phyloP scores from a whole-genome alignment of 2,113 vertebrate species.

The Gobiocypris rarus region DNA sequence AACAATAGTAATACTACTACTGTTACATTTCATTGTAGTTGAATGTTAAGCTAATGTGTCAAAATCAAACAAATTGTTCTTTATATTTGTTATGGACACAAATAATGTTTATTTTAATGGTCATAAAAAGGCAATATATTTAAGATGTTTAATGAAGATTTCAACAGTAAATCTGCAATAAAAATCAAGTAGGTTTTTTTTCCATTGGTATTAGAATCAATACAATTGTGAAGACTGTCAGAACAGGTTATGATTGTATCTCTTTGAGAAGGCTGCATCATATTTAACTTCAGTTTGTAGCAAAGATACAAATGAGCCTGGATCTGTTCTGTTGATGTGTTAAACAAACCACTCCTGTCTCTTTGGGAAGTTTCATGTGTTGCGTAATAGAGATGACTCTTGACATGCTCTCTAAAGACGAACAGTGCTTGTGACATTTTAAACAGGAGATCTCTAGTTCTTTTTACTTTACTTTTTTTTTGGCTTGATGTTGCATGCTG shows the following conservation, averaged over 20 bases:
- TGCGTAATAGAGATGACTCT: neutral
- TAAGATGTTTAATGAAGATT: too few relatives aligned
- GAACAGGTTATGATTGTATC: neutral
- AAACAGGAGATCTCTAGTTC: neutral
- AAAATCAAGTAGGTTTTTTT: neutral
- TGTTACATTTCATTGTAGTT: neutral
- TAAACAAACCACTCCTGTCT: conserved; percentile 18
- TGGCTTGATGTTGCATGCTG: neutral
- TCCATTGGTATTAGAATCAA: neutral
- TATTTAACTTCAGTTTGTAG: conserved; percentile 3
- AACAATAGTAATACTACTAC: neutral
- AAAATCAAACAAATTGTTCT: neutral
- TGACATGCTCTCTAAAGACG: conserved; percentile 9
- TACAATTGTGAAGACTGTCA: neutral
- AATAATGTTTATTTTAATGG: neutral
- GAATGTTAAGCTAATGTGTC: neutral
- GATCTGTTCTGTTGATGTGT: conserved; percentile 4
- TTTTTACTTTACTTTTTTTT: neutral
- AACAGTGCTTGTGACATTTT: conserved; percentile 9
- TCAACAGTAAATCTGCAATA: neutral
- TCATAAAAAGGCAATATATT: too few relatives aligned
- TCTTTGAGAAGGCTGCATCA: neutral
- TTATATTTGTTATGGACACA: neutral
- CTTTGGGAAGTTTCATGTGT: conserved; percentile 6
- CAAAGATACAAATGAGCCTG: conserved; percentile 7